Conservation (phyloP, 1,140 invertebrate species). For the Druon quercuslanigerum region DNA sequence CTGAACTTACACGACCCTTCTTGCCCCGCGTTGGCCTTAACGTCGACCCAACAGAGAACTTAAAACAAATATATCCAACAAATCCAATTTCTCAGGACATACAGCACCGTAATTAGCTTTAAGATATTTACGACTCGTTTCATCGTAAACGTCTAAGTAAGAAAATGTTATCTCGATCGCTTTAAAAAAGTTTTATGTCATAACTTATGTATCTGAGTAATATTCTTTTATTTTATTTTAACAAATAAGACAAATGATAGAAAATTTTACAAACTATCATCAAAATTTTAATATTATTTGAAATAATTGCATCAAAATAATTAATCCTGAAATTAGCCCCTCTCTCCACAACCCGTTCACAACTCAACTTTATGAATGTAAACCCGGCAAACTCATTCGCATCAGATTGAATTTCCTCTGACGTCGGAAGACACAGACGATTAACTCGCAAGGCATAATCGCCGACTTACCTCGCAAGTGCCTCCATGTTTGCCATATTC, state of each 20-base stretch:
- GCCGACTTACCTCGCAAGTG: conserved; percentile 84
- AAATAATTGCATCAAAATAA: not conserved
- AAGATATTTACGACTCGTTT: conserved; percentile 48
- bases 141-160: conserved; percentile 32
- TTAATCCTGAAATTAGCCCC: not conserved
- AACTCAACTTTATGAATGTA: not conserved
- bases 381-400: not conserved
- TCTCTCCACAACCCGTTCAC: not conserved
- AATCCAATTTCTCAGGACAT: conserved; percentile 63
- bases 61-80: conserved; percentile 63
- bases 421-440: not conserved
- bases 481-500: conserved; percentile 87
- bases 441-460: not conserved
- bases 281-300: too few relatives aligned
- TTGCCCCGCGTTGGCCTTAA: conserved; percentile 33
- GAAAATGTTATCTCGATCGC: conserved; percentile 5
- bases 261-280: not conserved
- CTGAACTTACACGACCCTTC: conserved; percentile 35
- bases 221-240: not conserved
- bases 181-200: not conserved
- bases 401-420: not conserved
- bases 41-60: conserved; percentile 52
- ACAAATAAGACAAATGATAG: not conserved
- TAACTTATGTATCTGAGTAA: not conserved
- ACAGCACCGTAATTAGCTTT: not conserved